Conservation (phyloP, 2,797 vertebrate species). For the Coluber constrictor region DNA sequence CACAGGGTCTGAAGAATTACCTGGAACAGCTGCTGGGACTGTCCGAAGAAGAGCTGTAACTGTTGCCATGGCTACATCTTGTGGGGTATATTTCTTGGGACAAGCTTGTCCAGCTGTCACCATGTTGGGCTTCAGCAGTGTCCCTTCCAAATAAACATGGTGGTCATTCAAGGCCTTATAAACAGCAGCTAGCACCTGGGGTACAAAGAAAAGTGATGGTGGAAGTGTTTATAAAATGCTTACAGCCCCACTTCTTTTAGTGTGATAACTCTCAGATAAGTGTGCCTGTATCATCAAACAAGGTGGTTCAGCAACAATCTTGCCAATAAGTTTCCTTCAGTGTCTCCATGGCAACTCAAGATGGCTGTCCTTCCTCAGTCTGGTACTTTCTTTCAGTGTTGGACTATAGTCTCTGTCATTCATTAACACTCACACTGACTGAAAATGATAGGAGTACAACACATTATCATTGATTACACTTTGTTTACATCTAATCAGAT, state of each 20-base stretch:
- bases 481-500: background rate
- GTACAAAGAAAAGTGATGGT: background rate
- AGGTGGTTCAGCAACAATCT: background rate
- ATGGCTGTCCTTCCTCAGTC: background rate
- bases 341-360: too few species aligned
- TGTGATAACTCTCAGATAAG: background rate
- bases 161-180: slow-evolving; percentile 95
- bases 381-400: background rate
- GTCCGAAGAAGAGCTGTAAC: slow-evolving; percentile 89
- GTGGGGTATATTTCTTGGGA: slow-evolving; percentile 85
- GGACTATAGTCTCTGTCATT: background rate
- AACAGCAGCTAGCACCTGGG: slow-evolving; percentile 89
- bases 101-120: slow-evolving; percentile 90
- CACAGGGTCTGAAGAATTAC: slow-evolving; percentile 64
- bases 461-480: background rate
- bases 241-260: background rate
- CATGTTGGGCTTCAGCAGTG: slow-evolving; percentile 96
- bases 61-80: slow-evolving; percentile 90
- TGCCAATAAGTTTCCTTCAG: background rate
- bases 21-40: slow-evolving; percentile 90
- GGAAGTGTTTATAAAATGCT: background rate
- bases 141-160: slow-evolving; percentile 95
- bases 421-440: background rate
- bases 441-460: background rate
- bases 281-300: background rate